These are phyloP conservation scores for Oscheius myriophilus DNA, from an alignment of 2,888 invertebrate species.

Conservation along the genomic window DNA sequence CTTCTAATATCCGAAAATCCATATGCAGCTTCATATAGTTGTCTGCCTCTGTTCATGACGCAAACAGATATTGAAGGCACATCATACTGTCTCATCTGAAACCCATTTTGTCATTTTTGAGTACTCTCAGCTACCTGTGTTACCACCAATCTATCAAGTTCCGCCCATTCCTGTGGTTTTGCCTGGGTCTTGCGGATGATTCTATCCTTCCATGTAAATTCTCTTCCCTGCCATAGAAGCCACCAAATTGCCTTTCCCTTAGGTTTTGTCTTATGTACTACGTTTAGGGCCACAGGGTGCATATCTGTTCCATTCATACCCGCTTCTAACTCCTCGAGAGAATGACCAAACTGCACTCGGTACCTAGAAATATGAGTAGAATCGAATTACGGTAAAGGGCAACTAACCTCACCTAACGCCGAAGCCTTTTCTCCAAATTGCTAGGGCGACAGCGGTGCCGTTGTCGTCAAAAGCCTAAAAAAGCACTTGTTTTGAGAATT, in stretches of 20 bases:
- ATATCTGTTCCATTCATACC: constrained; percentile 40
- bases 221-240: constrained; percentile 48
- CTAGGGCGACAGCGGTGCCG: constrained; percentile 35
- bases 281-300: constrained; percentile 33
- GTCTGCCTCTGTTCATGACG: constrained; percentile 34
- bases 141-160: constrained; percentile 13
- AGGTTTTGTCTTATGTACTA: constrained; percentile 35
- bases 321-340: constrained; percentile 35
- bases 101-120: not conserved
- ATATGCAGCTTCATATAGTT: constrained; percentile 41
- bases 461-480: constrained; percentile 22
- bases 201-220: constrained; percentile 42
- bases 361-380: constrained; percentile 26
- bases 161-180: constrained; percentile 7
- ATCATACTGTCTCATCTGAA: constrained; percentile 48
- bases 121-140: constrained; percentile 5
- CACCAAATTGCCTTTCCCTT: constrained; percentile 19
- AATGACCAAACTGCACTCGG: constrained; percentile 38
- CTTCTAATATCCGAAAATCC: constrained; percentile 53
- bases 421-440: constrained; percentile 59
- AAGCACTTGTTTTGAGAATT: not conserved
- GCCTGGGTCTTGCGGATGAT: constrained; percentile 31
- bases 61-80: constrained; percentile 54
- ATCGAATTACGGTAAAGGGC: not conserved
- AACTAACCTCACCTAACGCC: constrained; percentile 43